These are phyloP conservation scores for Peribatodes rhomboidaria DNA, from an alignment of 2,888 invertebrate species.

Conservation along the genomic window DNA sequence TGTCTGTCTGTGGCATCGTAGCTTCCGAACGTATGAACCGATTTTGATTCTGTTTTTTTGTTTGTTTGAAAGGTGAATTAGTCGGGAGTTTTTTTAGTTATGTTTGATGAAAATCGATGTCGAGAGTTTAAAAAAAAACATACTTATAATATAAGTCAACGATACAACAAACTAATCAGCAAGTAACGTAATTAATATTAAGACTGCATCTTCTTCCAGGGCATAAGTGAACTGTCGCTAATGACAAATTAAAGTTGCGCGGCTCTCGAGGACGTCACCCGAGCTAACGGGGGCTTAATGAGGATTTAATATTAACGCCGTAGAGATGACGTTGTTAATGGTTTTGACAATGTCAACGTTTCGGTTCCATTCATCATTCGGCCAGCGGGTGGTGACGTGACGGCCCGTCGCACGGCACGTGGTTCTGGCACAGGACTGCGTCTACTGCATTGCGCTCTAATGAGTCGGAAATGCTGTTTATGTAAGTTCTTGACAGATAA, in stretches of 20 bases:
- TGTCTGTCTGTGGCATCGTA: too few species aligned
- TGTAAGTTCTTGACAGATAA: too few species aligned
- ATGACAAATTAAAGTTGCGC: slow-evolving; percentile 24
- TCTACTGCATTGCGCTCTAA: slow-evolving; percentile 35
- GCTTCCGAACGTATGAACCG: too few species aligned
- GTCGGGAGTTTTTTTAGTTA: too few species aligned
- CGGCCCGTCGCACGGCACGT: slow-evolving; percentile 39
- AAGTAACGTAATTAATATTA: slow-evolving; percentile 5
- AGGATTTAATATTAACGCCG: slow-evolving; percentile 40
- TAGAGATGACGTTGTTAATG: slow-evolving; percentile 42
- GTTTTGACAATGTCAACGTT: slow-evolving; percentile 44
- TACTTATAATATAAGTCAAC: too few species aligned
- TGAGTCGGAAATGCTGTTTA: not conserved
- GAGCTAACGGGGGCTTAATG: slow-evolving; percentile 38
- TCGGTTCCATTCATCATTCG: slow-evolving; percentile 43
- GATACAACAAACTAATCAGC: not conserved
- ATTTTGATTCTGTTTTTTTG: too few species aligned
- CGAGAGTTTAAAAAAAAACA: too few species aligned
- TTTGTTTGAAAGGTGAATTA: too few species aligned
- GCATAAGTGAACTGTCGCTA: slow-evolving; percentile 1
- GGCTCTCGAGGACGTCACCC: slow-evolving; percentile 17
- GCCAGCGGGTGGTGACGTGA: slow-evolving; percentile 45
- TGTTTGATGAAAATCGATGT: too few species aligned
- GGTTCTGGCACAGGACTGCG: slow-evolving; percentile 28
- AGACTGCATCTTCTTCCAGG: slow-evolving; percentile 9